Evolutionary conservation across 2,888 invertebrate genomes (phyloP).

Genomic region (Tridacna crocea): DNA sequence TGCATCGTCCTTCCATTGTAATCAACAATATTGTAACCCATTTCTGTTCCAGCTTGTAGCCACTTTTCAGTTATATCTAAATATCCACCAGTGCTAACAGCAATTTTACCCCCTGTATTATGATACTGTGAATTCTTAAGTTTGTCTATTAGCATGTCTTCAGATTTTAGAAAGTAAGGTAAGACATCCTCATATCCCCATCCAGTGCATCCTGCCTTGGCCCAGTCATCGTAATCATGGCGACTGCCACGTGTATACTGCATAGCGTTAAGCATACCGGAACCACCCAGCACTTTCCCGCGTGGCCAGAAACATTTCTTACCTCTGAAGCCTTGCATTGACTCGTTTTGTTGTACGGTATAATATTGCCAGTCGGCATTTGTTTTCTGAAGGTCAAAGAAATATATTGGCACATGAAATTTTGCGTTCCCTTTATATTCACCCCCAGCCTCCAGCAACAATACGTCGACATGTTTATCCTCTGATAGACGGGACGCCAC

Average conservation of each 20-base stretch:
- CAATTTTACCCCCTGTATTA: conserved; percentile 16
- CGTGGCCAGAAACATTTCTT: conserved; percentile 31
- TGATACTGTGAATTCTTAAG: conserved; percentile 23
- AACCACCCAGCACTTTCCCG: conserved; percentile 37
- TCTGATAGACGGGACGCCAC: conserved; percentile 15
- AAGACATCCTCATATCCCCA: conserved; percentile 30
- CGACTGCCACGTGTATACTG: conserved; percentile 42
- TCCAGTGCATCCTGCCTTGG: conserved; percentile 10
- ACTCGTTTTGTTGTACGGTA: conserved; percentile 82
- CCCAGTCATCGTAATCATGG: conserved; percentile 30
- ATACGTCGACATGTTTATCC: conserved; percentile 9
- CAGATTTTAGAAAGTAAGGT: conserved; percentile 31
- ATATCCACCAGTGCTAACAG: conserved; percentile 10
- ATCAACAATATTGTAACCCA: conserved; percentile 35
- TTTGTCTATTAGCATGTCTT: conserved; percentile 14
- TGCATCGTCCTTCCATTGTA: conserved; percentile 44
- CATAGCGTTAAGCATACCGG: conserved; percentile 26
- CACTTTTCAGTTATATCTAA: conserved; percentile 22
- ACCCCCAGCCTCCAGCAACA: conserved; percentile 83
- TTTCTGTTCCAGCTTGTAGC: conserved; percentile 33
- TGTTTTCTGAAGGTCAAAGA: conserved; percentile 80
- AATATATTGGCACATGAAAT: conserved; percentile 84
- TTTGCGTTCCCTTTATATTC: conserved; percentile 81
- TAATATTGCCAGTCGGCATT: conserved; percentile 83
- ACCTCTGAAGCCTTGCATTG: conserved; percentile 44